phyloP scores from a whole-genome alignment of 2,797 vertebrate genomes.

The Perodicticus potto region DNA sequence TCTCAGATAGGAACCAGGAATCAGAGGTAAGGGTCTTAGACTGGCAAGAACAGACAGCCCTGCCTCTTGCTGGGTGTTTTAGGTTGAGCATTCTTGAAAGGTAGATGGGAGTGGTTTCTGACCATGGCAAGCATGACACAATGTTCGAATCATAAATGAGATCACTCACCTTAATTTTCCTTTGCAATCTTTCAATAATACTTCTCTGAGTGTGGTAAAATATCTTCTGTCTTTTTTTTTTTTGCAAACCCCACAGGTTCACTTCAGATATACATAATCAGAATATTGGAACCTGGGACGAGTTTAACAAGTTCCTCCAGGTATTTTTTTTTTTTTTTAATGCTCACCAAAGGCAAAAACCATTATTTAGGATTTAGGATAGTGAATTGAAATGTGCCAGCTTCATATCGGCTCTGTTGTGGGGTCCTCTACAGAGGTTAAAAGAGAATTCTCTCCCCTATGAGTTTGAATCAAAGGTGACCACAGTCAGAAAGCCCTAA shows the following conservation, averaged over 20 bases:
- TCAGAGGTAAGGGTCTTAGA: neutral
- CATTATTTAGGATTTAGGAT: neutral
- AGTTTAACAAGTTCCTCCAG: neutral
- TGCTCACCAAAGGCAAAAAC: neutral
- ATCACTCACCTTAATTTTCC: neutral
- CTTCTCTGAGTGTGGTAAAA: neutral
- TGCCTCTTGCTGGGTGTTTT: neutral
- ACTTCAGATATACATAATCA: neutral
- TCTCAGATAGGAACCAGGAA: neutral
- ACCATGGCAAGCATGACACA: neutral
- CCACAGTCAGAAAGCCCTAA: neutral
- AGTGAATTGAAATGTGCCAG: neutral
- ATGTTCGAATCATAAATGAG: neutral
- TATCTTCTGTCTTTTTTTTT: neutral
- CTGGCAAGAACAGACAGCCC: rapidly evolving
- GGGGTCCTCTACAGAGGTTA: neutral
- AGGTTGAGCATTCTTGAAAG: neutral
- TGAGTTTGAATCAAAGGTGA: neutral
- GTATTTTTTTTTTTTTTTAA: neutral
- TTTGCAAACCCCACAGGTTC: neutral
- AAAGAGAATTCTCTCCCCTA: neutral
- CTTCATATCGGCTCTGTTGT: neutral
- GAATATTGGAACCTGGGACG: neutral
- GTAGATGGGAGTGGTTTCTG: neutral
- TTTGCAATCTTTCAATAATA: neutral